Base-by-base conservation (phyloP, 2,113 vertebrate species). In the Nematolebias whitei region DNA sequence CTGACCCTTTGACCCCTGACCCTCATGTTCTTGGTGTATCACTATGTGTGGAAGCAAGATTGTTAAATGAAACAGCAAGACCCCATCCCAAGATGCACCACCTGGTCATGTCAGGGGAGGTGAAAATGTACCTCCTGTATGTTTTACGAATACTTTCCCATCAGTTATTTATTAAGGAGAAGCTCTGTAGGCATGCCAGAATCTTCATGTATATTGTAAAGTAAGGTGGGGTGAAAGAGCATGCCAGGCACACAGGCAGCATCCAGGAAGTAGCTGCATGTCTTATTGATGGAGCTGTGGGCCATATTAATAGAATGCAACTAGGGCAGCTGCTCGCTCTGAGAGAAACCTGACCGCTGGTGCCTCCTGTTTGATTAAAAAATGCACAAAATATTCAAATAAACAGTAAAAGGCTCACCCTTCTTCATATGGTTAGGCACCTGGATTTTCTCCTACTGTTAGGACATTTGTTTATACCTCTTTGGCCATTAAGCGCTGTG, bases 221-320 rank as follows among this genome's bases (percentile, higher is more conserved):
- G 86, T 79, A 78, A 87, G 80, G 78, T 77, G 80, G 32, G 85
- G 84, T 82, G 80, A 85, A 86, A 74, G 84, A 85, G 85, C 63
- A 39, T 79, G 86, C 83, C 80, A 84, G 76, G 70, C 78, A 87
- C 83, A 78, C 78, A 63, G 83, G 57, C 83, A 79, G 80, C 70
- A 72, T 76, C 74, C 80, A 78, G 79, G 77, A 90, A 85, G 79
- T 82, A 75, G 84, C 77, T 76, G 68, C 85, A 90, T 93, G 83
- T 80, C 78, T 90, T 92, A 91, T 92, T 92, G 86, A 91, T 92
- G 87, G 85, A 70, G 64, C 73, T 51, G 73, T 67, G 77, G 83
- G 88, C 88, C 79, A 85, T n/a, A n/a, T 89, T 92, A 90, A 91
- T 90, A 74, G 85, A 78, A 93, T 92, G 88, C 87, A 91, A 89